phyloP scores from a whole-genome alignment of 2,888 invertebrate species.

The Pantelozetes paolii region DNA sequence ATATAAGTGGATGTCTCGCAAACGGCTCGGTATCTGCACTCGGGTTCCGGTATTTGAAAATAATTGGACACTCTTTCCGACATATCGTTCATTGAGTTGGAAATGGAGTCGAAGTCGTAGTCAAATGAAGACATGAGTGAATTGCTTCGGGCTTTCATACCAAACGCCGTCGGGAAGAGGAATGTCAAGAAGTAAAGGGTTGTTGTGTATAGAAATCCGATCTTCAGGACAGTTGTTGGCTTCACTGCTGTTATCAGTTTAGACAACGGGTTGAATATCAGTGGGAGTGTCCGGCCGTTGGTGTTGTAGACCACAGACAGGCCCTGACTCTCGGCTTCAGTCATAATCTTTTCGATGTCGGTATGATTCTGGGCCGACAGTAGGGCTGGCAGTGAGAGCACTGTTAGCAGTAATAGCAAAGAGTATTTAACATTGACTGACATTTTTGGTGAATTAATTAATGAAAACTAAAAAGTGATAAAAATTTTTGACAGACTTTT shows the following conservation, averaged over 20 bases:
- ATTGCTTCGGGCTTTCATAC: neutral
- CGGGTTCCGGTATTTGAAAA: neutral
- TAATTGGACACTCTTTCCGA: neutral
- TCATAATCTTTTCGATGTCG: neutral
- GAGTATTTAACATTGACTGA: too few relatives aligned
- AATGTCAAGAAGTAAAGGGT: neutral
- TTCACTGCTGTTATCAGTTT: neutral
- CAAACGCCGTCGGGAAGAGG: neutral
- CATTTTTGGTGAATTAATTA: too few relatives aligned
- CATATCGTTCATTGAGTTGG: neutral
- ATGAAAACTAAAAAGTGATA: too few relatives aligned
- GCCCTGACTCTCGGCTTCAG: neutral
- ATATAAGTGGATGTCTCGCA: conserved; percentile 21
- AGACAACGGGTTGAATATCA: conserved; percentile 3
- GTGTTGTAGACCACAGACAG: conserved; percentile 16
- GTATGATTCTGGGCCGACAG: neutral
- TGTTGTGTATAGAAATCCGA: neutral
- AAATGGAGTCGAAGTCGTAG: neutral
- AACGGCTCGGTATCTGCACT: conserved; percentile 6
- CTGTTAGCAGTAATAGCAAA: neutral
- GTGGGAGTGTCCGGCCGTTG: conserved; percentile 1
- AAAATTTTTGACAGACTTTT: too few relatives aligned
- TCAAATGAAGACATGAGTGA: neutral
- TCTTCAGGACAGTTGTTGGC: neutral
- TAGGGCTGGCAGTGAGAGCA: neutral